Conservation (phyloP, 2,888 invertebrate species). For the Taenaris catops region DNA sequence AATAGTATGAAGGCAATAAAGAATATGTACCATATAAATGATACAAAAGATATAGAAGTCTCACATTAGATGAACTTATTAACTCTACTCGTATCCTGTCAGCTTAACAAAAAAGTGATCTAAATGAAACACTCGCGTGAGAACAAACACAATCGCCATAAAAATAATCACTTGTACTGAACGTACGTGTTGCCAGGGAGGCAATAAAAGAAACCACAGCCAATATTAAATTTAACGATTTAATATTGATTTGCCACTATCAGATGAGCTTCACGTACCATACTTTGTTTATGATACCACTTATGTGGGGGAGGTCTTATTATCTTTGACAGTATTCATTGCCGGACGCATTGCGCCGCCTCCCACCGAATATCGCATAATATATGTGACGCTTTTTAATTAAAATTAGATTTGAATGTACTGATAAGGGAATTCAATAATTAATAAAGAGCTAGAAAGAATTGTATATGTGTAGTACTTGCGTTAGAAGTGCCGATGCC, state of each 20-base stretch:
- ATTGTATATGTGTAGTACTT: slow-evolving; percentile 22
- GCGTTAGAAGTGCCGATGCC: slow-evolving; percentile 41
- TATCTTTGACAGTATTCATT: slow-evolving; percentile 43
- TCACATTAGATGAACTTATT: too few species aligned
- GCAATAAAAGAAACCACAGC: slow-evolving; percentile 72
- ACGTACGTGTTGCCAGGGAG: slow-evolving; percentile 61
- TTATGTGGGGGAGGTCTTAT: slow-evolving; percentile 38
- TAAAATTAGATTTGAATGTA: slow-evolving; percentile 69
- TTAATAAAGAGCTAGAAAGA: slow-evolving; percentile 44
- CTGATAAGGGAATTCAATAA: slow-evolving; percentile 73
- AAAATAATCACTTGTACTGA: slow-evolving; percentile 62
- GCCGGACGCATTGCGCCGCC: slow-evolving; percentile 59
- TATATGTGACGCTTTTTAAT: slow-evolving; percentile 78
- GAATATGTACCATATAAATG: too few species aligned
- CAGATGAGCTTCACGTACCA: slow-evolving; percentile 39
- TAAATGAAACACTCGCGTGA: slow-evolving; percentile 55
- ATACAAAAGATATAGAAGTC: too few species aligned
- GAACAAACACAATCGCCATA: slow-evolving; percentile 65
- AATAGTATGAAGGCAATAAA: too few species aligned
- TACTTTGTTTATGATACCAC: slow-evolving; percentile 28
- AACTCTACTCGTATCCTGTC: too few species aligned
- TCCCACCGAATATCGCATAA: slow-evolving; percentile 71
- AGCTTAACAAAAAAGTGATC: slow-evolving; percentile 4
- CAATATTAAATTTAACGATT: slow-evolving; percentile 78
- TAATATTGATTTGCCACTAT: slow-evolving; percentile 64